Percentiles rank a stretch among this genome's conserved stretches.
Conservation (phyloP, 2,888 invertebrate species). For the Drosophila sordidula region DNA sequence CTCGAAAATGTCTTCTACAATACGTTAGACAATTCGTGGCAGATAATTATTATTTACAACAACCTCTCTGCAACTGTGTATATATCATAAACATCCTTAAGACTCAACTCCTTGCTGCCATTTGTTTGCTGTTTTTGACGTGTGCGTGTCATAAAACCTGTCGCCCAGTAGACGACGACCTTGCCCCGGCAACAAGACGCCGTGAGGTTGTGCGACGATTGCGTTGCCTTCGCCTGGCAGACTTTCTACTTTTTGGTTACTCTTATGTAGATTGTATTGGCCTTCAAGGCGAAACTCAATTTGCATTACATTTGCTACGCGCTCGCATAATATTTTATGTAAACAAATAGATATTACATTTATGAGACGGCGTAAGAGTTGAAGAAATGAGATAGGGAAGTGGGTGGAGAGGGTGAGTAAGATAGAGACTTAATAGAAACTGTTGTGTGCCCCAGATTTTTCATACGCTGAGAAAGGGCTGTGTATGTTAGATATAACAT, state of each 20-base stretch:
- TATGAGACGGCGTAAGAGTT: slow-evolving; percentile 21
- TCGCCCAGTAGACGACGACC: slow-evolving; percentile 53
- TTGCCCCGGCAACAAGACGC: slow-evolving; percentile 48
- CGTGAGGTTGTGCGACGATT: slow-evolving; percentile 21
- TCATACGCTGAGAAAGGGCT: neutral
- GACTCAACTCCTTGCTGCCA: slow-evolving; percentile 18
- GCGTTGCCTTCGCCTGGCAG: slow-evolving; percentile 9
- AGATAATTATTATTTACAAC: slow-evolving; percentile 16
- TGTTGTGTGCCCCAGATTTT: neutral
- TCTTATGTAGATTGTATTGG: slow-evolving; percentile 45
- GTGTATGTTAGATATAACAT: neutral
- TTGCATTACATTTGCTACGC: slow-evolving; percentile 73
- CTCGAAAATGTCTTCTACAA: slow-evolving; percentile 1
- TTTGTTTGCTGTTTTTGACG: slow-evolving; percentile 35
- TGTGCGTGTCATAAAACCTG: slow-evolving; percentile 74
- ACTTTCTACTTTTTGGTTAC: slow-evolving; percentile 29
- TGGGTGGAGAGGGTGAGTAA: neutral
- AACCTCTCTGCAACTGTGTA: slow-evolving; percentile 11
- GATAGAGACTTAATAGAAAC: neutral
- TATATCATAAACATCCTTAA: slow-evolving; percentile 15
- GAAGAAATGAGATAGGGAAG: neutral
- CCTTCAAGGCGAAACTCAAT: slow-evolving; percentile 62
- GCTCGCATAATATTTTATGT: slow-evolving; percentile 52
- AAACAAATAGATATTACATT: slow-evolving; percentile 53
- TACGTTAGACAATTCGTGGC: slow-evolving; percentile 6